phyloP scores from a whole-genome alignment of 2,888 invertebrate genomes.

The Cecidostiba fungosa region DNA sequence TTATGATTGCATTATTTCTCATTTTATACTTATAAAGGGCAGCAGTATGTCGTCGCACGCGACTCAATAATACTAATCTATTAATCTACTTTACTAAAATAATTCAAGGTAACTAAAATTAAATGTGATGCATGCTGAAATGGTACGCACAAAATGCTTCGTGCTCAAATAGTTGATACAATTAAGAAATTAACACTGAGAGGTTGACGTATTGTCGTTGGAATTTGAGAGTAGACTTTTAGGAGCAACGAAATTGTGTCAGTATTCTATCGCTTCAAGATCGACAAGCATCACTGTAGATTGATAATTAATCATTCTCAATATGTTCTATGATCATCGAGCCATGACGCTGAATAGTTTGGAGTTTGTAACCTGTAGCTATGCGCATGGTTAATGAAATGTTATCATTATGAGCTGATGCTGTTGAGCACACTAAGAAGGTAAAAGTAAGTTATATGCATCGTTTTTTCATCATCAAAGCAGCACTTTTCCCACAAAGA shows the following conservation, averaged over 20 bases:
- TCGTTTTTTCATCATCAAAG: neutral
- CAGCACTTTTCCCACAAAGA: neutral
- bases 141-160: neutral
- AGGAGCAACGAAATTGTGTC: constrained; percentile 24
- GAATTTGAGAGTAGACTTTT: constrained; percentile 23
- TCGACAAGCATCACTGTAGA: constrained; percentile 29
- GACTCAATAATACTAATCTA: too few relatives aligned
- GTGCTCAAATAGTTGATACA: neutral
- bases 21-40: too few relatives aligned
- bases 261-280: constrained; percentile 14
- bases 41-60: too few relatives aligned
- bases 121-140: neutral
- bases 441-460: constrained; percentile 17
- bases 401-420: neutral
- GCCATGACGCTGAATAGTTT: constrained; percentile 26
- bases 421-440: neutral
- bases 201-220: constrained; percentile 31
- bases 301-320: constrained; percentile 48
- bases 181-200: constrained; percentile 18
- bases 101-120: neutral
- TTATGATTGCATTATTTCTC: too few relatives aligned
- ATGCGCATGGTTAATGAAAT: constrained; percentile 28
- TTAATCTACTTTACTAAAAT: neutral
- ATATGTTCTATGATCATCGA: constrained; percentile 41
- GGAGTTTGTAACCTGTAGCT: constrained; percentile 4